A percentile compares a stretch with the other conserved stretches of the same genome.
Conservation (phyloP, 2,113 vertebrate genomes). For the Tetraodon nigroviridis region DNA sequence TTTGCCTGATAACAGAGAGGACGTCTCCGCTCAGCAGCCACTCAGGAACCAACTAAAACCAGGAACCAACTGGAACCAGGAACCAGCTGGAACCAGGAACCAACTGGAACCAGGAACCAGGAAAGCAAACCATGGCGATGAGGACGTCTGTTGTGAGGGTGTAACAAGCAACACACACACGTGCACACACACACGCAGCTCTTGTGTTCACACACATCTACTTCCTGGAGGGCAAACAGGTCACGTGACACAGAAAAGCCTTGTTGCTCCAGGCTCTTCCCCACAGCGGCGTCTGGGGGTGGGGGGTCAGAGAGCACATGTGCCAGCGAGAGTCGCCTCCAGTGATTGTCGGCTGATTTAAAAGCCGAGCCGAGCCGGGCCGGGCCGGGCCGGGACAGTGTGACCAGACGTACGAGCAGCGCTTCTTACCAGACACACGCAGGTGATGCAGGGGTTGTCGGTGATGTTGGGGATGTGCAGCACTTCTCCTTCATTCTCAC, state of each 20-base stretch:
- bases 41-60: constrained; percentile 1
- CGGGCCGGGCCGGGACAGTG: constrained; percentile 23
- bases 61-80: background rate
- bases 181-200: background rate
- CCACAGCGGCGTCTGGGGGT: constrained; percentile 22
- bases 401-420: constrained; percentile 17
- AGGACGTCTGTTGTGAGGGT: no score
- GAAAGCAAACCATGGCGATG: no score
- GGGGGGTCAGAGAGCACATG: constrained; percentile 64
- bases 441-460: constrained; percentile 98
- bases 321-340: constrained; percentile 48
- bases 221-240: constrained; percentile 20
- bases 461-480: constrained; percentile 98
- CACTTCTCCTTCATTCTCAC: constrained; percentile 95
- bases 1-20: constrained; percentile 60
- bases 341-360: constrained; percentile 49
- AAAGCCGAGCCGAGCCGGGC: constrained; percentile 26
- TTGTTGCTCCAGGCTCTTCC: constrained; percentile 29
- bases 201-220: background rate
- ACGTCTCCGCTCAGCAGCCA: constrained; percentile 6
- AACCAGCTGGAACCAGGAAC: no score
- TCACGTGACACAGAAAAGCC: constrained; percentile 27
- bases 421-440: constrained; percentile 90
- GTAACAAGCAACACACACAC: background rate
- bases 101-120: no score